Evolutionary conservation across 2,113 vertebrate genomes (phyloP).

Genomic region (Muscicapa adusta): DNA sequence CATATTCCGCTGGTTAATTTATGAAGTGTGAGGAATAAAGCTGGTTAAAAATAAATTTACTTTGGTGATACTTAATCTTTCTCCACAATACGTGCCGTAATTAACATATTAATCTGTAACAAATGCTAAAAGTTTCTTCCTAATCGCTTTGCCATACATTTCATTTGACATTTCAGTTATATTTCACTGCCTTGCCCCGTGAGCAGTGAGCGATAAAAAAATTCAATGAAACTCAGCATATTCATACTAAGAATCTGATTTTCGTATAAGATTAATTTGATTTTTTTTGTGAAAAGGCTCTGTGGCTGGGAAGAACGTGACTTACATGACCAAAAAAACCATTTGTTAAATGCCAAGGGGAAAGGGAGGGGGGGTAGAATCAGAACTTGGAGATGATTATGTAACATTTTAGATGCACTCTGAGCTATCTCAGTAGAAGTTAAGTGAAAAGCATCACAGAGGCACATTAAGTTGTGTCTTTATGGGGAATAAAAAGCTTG

Average conservation of each 20-base stretch:
- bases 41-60: slow-evolving; percentile 68
- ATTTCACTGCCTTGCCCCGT: slow-evolving; percentile 13
- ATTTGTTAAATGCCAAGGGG: neutral
- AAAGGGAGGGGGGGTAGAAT: neutral
- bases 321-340: neutral
- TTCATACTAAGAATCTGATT: slow-evolving; percentile 24
- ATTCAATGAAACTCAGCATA: slow-evolving; percentile 8
- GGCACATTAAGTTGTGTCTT: neutral
- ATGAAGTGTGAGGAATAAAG: slow-evolving; percentile 59
- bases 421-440: neutral
- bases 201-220: neutral
- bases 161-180: slow-evolving; percentile 45
- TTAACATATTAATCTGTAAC: slow-evolving; percentile 70
- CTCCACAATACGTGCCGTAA: slow-evolving; percentile 35
- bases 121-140: slow-evolving; percentile 55
- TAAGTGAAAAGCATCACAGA: neutral
- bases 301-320: neutral
- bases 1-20: slow-evolving; percentile 53
- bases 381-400: neutral
- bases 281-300: slow-evolving; percentile 39
- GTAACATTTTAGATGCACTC: neutral
- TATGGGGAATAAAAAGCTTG: neutral
- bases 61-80: slow-evolving; percentile 66
- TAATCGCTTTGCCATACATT: slow-evolving; percentile 51
- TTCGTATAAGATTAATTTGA: slow-evolving; percentile 29